Evolutionary conservation across 1,140 invertebrate genomes (phyloP), one percentile per base, ranked within the genome.

Genomic region (Drosophila kepulauana): DNA sequence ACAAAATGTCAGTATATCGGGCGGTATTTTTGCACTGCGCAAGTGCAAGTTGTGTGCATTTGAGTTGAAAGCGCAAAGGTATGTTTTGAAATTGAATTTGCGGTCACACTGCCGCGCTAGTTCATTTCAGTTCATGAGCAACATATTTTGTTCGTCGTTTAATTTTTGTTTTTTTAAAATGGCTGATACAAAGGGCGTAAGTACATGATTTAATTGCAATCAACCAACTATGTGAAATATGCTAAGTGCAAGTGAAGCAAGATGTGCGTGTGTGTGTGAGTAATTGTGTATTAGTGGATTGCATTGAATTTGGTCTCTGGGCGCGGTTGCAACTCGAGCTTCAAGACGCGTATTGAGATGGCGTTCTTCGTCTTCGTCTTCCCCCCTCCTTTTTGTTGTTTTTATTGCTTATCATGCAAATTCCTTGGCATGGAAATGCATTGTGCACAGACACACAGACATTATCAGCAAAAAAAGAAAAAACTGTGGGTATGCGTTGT

Each of bases 131-230:
- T 70, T 75, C 66, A 75, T 70, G 72, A 75, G 51, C 72, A 75
- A 75, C 66, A 70, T 81, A 82, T 84, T 85, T 86, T 81, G 81
- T 84, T 84, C 81, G 81, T 84, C 81, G 72, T 84, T 82, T 70
- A 63, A 72, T 84, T 84, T 87, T 75, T 82, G 81, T 87, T 87
- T 79, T 87, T 87, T 88, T 82, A 91, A 91, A 75, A 91, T 91
- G 90, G 87, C 90, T 75, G 90, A 91, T 74, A 91, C 90, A 68
- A 90, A 91, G 87, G 87, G 90, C 76, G 90, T 91, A 79, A 91
- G 90, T 91, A 82, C 35, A 38, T 8, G 7, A 38, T 11, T 38
- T 67, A 65, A 56, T 61, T 66, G 45, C 41, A 11, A 35, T 43
- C 8, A 51, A 57, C 49, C 20, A 25, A 25, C 3, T 25, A 25